Percentiles rank a stretch among this genome's conserved stretches.
Conservation (phyloP, 2,797 vertebrate species). For the Natrix natrix region DNA sequence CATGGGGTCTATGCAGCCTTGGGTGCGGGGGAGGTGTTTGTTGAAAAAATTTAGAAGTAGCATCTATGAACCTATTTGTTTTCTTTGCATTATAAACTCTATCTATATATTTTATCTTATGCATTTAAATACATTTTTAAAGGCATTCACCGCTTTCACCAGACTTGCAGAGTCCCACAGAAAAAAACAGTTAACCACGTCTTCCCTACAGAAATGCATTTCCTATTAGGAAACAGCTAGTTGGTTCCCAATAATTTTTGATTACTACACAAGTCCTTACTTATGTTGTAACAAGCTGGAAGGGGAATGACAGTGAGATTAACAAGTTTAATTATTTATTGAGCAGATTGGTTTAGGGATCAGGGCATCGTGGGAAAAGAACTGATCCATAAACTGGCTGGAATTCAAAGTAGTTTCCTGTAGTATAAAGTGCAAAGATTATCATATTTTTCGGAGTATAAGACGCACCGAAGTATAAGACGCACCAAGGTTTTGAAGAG, state of each 20-base stretch:
- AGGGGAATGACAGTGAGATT: neutral
- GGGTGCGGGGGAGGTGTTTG: neutral
- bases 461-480: too few species aligned
- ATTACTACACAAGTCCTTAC: neutral
- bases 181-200: neutral
- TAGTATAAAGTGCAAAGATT: too few species aligned
- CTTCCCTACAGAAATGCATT: neutral
- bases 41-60: neutral
- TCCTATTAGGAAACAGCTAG: neutral
- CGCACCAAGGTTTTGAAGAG: too few species aligned
- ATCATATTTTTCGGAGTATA: too few species aligned
- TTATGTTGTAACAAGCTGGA: neutral
- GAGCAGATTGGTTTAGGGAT: neutral
- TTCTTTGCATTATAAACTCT: neutral
- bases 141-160: neutral
- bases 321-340: neutral
- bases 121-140: neutral
- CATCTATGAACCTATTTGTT: neutral
- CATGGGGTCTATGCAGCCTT: neutral
- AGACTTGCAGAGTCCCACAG: neutral
- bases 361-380: neutral
- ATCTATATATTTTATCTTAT: neutral
- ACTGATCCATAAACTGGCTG: neutral
- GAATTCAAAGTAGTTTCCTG: too few species aligned
- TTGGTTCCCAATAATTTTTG: neutral